Percentiles rank a stretch among this genome's conserved stretches.
These are phyloP conservation scores for Onychostoma macrolepis DNA, from an alignment of 2,113 vertebrate species.

Conservation along the genomic window DNA sequence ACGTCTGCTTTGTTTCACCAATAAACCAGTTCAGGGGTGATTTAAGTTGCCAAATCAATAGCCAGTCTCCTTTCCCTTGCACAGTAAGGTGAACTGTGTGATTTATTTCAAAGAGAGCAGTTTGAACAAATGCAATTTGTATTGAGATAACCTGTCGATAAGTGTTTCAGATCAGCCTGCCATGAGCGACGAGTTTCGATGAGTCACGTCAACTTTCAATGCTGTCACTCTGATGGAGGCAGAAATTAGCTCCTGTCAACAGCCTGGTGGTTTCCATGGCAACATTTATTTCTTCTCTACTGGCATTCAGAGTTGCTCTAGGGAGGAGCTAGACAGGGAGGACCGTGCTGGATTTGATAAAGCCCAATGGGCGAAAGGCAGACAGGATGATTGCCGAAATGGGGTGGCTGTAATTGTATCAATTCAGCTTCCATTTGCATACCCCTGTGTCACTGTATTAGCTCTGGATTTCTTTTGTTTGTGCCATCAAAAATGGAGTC, in stretches of 20 bases:
- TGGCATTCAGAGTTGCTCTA: constrained; percentile 37
- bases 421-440: constrained; percentile 30
- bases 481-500: neutral
- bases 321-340: constrained; percentile 38
- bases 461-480: constrained; percentile 29
- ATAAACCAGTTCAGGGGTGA: constrained; percentile 22
- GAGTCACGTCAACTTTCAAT: constrained; percentile 49
- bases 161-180: neutral
- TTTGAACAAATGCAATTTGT: neutral
- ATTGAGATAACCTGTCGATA: constrained; percentile 14
- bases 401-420: constrained; percentile 12
- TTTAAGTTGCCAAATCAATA: constrained; percentile 31
- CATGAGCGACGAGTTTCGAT: constrained; percentile 24
- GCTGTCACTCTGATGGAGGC: constrained; percentile 42
- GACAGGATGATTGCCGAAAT: constrained; percentile 18
- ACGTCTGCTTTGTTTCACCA: neutral
- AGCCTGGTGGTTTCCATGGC: constrained; percentile 54
- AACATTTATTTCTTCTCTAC: constrained; percentile 44
- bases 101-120: neutral
- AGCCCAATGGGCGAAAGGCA: neutral
- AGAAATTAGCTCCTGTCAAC: constrained; percentile 55
- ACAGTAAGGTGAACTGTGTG: neutral
- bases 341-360: constrained; percentile 28
- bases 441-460: neutral
- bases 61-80: constrained; percentile 15